Conservation (phyloP, 2,113 vertebrate species). For the Psilopogon haemacephalus region DNA sequence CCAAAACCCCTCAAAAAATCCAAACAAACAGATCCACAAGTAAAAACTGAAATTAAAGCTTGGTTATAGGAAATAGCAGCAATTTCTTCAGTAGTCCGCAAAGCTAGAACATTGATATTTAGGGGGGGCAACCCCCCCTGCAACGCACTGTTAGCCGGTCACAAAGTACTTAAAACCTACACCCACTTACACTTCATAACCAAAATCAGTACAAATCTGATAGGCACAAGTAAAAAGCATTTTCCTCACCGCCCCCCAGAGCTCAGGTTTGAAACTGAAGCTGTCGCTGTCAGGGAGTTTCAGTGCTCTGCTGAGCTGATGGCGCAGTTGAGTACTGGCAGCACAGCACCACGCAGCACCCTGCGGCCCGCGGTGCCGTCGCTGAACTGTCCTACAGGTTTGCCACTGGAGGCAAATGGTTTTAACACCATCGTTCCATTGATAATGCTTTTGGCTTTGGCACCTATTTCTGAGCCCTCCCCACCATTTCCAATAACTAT, state of each 20-base stretch:
- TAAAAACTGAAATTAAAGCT: neutral
- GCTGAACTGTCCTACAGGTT: neutral
- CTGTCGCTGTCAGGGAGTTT: neutral
- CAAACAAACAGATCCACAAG: neutral
- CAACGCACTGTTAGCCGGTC: neutral
- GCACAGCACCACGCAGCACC: neutral
- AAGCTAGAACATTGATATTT: neutral
- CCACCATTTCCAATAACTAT: neutral
- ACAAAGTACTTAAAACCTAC: slow-evolving; percentile 10
- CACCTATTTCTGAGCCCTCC: slow-evolving; percentile 51
- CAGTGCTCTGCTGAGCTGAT: neutral
- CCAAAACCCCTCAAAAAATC: neutral
- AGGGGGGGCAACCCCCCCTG: neutral
- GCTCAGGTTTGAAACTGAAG: neutral
- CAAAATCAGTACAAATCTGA: slow-evolving; percentile 24
- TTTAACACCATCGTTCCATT: neutral
- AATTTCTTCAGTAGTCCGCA: neutral
- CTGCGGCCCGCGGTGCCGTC: accelerated
- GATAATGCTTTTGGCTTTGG: slow-evolving; percentile 43
- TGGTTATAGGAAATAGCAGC: slow-evolving; percentile 44
- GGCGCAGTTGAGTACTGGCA: accelerated
- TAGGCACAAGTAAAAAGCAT: slow-evolving; percentile 63
- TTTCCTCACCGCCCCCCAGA: slow-evolving; percentile 13
- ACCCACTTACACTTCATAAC: neutral
- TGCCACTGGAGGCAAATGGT: neutral